Evolutionary conservation across 2,888 invertebrate species (phyloP), one percentile per base, ranked within the genome.

Genomic region (Trisateles emortualis): DNA sequence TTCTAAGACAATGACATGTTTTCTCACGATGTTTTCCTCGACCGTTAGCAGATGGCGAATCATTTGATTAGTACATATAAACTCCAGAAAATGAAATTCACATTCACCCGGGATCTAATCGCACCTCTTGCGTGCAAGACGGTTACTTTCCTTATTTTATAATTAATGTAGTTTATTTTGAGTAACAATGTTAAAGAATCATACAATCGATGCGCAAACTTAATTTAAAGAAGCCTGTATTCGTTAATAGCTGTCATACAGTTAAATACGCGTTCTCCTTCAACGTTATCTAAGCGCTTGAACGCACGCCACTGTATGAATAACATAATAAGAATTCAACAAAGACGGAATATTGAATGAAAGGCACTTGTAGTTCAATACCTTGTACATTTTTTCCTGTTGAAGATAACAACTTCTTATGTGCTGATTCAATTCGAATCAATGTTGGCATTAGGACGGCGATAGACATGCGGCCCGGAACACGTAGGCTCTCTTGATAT

Each of bases 391-490:
- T 70, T 75, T 74, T 75, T 74, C 62, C 68, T 67, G 64, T 56
- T 68, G 50, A 46, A 64, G 73, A 77, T 75, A 76, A 72, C 58
- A 54, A 52, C 57, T 47, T 50, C 49, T 39, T 50, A 57, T 42
- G 52, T 64, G 61, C 60, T 73, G 70, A 74, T 70, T 71, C 59
- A 68, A 68, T 65, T 68, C 49, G 54, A 68, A 72, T 74, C 65
- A 67, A 66, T 65, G 60, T 62, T 63, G 52, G 63, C 58, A 47
- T 56, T 43, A 42, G 30, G 47, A 30, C 33, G 40, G 55, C 36
- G 52, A 19, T 33, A 47, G 41, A 48, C 49, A 29, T 45, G 26
- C 17, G 13, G 14, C 14, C 14, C 13, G 14, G 16, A 33, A 8
- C 14, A 33, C 13, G 14, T 33, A 33, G n/a, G n/a, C n/a, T n/a